Evolutionary conservation across 2,113 vertebrate genomes (phyloP).

Genomic region (Lates calcarifer): DNA sequence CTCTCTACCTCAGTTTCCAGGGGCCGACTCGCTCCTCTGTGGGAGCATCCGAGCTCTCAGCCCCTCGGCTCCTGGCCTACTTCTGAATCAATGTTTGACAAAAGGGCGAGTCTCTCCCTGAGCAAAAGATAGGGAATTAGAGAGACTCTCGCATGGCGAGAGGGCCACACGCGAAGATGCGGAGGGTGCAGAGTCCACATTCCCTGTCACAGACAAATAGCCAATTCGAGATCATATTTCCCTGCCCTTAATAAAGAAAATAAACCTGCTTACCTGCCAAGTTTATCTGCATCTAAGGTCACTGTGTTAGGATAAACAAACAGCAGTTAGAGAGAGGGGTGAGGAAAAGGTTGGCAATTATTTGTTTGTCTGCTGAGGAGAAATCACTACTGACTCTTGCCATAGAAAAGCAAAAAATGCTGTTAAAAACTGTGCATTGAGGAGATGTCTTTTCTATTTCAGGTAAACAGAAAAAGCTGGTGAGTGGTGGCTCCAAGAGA

Average conservation of each 20-base stretch:
- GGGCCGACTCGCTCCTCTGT: constrained; percentile 57
- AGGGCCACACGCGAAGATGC: constrained; percentile 73
- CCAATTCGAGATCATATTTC: constrained; percentile 64
- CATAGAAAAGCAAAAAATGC: background rate
- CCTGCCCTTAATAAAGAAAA: constrained; percentile 70
- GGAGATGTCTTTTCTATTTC: background rate
- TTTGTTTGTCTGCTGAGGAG: constrained; percentile 42
- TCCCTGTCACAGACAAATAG: constrained; percentile 59
- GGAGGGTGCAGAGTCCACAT: constrained; percentile 56
- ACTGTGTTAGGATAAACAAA: constrained; percentile 56
- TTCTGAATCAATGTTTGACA: constrained; percentile 83
- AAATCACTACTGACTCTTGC: background rate
- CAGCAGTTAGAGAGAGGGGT: constrained; percentile 43
- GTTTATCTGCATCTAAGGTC: constrained; percentile 57
- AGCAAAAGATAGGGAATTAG: constrained; percentile 70
- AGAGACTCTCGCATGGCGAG: constrained; percentile 59
- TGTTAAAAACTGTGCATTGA: constrained; percentile 3
- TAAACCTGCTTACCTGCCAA: constrained; percentile 63
- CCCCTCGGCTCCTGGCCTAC: constrained; percentile 80
- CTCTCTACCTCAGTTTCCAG: constrained; percentile 54
- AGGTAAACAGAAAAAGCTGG: background rate
- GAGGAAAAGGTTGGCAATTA: constrained; percentile 34
- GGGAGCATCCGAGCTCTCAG: constrained; percentile 60
- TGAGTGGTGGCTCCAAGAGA: background rate
- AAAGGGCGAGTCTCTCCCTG: constrained; percentile 71